A percentile compares a stretch with the other conserved stretches of the same genome.
Evolutionary conservation across 2,888 invertebrate genomes (phyloP).

Genomic region (Pteria penguin): DNA sequence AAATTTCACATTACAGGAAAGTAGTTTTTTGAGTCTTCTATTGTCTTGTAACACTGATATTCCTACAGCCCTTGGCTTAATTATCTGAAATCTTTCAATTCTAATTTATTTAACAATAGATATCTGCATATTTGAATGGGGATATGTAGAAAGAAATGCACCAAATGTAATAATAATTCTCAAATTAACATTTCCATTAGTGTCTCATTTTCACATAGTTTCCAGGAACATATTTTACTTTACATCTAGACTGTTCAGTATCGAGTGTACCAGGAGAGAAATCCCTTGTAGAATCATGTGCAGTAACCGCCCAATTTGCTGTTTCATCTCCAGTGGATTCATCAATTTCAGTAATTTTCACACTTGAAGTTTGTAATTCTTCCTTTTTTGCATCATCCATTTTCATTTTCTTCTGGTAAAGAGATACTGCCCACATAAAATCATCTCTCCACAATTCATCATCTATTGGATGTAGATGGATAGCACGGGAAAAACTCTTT

Average conservation of each 20-base stretch:
- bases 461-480: slow-evolving; percentile 77
- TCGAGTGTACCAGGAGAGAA: too few species aligned
- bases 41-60: too few species aligned
- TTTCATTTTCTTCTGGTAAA: slow-evolving; percentile 53
- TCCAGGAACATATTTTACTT: slow-evolving; percentile 39
- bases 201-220: slow-evolving; percentile 66
- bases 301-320: not conserved
- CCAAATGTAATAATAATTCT: not conserved
- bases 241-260: too few species aligned
- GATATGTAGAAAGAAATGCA: not conserved
- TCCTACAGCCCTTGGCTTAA: too few species aligned
- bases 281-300: not conserved
- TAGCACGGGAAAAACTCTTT: slow-evolving; percentile 76
- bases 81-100: too few species aligned
- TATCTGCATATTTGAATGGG: too few species aligned
- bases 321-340: slow-evolving; percentile 1
- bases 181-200: slow-evolving; percentile 15
- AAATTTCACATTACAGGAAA: too few species aligned
- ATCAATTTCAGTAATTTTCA: slow-evolving; percentile 52
- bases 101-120: too few species aligned
- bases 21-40: too few species aligned
- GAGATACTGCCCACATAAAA: slow-evolving; percentile 70
- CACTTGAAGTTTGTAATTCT: slow-evolving; percentile 27
- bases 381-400: slow-evolving; percentile 48
- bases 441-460: slow-evolving; percentile 79